Evolutionary conservation across 1,140 invertebrate species (phyloP), one percentile per base, ranked within the genome.

Genomic region (Ruditapes philippinarum): DNA sequence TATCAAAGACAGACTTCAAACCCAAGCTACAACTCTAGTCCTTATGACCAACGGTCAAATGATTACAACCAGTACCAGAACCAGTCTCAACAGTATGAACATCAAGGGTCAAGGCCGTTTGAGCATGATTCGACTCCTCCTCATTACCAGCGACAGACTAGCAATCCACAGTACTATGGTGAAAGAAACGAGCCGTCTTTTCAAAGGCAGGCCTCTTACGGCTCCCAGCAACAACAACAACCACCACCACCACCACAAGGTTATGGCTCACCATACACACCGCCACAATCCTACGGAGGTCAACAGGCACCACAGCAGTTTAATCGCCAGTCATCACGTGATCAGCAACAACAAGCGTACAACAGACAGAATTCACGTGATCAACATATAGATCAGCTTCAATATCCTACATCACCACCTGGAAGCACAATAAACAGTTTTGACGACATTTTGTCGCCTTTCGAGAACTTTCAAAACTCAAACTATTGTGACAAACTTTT

Each of bases 371-470:
- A 38, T 25, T 87, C 88, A 78, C 82, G 73, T 62, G 54, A 86
- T 60, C 65, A 83, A 68, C 57, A 82, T 1, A 73, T 31, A 45
- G 40, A 86, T 28, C 65, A 33, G 60, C 80, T 88, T 9, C 70
- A 70, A 28, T 86, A 78, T 54, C 79, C 74, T 74, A 65, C 38
- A 9, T 73, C 85, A 68, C 82, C 84, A n/a, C 36, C 88, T 38
- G 79, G 89, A 70, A 90, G 79, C 22, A 88, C 88, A 80, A 91
- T 92, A 28, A 92, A 80, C 76, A 91, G 87, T 68, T 90, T 92
- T 78, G 92, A 92, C 82, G 92, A 92, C 86, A 91, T 92, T 81
- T 83, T 92, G 62, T 92, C 92, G 19, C 92, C 92, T 40, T 92
- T 92, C 78, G 92, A 92, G 54, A 92, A 92, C 79, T 92, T 92